These are phyloP conservation scores for Sebastes nivosus DNA, from an alignment of 2,797 vertebrate species.

Conservation along the genomic window DNA sequence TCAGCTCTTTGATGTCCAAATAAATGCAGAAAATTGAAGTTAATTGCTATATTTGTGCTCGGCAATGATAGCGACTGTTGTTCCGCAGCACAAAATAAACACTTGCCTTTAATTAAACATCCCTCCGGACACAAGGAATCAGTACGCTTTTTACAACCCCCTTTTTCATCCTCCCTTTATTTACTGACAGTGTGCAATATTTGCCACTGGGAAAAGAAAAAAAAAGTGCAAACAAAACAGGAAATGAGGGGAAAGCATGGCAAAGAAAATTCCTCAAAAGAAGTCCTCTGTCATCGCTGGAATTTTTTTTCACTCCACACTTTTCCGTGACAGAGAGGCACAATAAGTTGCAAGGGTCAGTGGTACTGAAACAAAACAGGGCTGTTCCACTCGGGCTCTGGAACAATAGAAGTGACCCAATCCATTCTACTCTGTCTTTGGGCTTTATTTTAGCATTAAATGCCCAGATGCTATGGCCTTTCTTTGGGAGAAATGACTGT, in stretches of 20 bases:
- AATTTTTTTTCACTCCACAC: slow-evolving; percentile 83
- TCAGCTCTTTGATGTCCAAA: slow-evolving; percentile 85
- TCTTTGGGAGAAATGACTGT: slow-evolving; percentile 88
- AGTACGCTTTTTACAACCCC: slow-evolving; percentile 68
- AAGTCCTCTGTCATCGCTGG: slow-evolving; percentile 70
- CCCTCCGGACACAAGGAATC: slow-evolving; percentile 72
- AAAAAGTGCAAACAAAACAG: slow-evolving; percentile 73
- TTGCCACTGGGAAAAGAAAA: slow-evolving; percentile 62
- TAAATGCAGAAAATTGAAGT: slow-evolving; percentile 84
- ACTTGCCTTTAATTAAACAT: slow-evolving; percentile 79
- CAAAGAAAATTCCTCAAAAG: slow-evolving; percentile 59
- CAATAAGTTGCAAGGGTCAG: slow-evolving; percentile 93
- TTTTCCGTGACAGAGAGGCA: slow-evolving; percentile 88
- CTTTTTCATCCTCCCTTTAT: slow-evolving; percentile 78
- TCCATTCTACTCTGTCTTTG: slow-evolving; percentile 87
- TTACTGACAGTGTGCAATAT: slow-evolving; percentile 73
- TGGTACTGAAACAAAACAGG: slow-evolving; percentile 88
- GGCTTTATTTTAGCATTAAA: slow-evolving; percentile 91
- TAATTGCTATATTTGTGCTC: slow-evolving; percentile 87
- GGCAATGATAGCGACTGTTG: slow-evolving; percentile 76
- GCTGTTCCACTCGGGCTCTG: slow-evolving; percentile 87
- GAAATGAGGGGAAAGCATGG: slow-evolving; percentile 62
- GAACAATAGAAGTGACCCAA: slow-evolving; percentile 88
- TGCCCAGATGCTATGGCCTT: slow-evolving; percentile 90
- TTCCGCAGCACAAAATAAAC: slow-evolving; percentile 76